Conservation (phyloP, 53 echinoderm and acorn worm species). For the Stichopus horrens region DNA sequence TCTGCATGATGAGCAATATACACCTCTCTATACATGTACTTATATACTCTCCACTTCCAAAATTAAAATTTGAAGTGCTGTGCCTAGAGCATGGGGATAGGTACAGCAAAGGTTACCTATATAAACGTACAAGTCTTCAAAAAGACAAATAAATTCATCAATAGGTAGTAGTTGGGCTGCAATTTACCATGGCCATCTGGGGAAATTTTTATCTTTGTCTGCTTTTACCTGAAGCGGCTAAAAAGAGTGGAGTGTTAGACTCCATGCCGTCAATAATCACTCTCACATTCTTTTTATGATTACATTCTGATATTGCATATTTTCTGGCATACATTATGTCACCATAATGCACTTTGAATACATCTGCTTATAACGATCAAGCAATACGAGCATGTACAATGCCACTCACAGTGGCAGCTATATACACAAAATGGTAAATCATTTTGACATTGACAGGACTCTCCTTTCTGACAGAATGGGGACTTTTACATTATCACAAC, state of each 20-base stretch:
- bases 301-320: not conserved
- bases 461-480: not conserved
- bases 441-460: not conserved
- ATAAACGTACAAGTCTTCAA: not conserved
- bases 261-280: too few relatives aligned
- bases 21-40: not conserved
- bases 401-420: not conserved
- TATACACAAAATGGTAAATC: not conserved
- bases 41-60: not conserved
- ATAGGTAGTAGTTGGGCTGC: not conserved
- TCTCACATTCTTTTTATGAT: too few relatives aligned
- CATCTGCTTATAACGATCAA: not conserved
- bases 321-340: not conserved
- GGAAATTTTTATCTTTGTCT: not conserved
- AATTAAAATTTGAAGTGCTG: not conserved
- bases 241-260: not conserved
- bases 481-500: not conserved
- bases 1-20: not conserved
- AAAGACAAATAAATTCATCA: not conserved
- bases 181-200: not conserved
- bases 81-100: not conserved
- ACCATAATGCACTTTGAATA: not conserved
- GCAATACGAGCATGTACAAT: too few relatives aligned
- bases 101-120: not conserved
- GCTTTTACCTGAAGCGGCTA: not conserved